Conservation (phyloP, 2,888 invertebrate species). For the Uloborus plumipes region DNA sequence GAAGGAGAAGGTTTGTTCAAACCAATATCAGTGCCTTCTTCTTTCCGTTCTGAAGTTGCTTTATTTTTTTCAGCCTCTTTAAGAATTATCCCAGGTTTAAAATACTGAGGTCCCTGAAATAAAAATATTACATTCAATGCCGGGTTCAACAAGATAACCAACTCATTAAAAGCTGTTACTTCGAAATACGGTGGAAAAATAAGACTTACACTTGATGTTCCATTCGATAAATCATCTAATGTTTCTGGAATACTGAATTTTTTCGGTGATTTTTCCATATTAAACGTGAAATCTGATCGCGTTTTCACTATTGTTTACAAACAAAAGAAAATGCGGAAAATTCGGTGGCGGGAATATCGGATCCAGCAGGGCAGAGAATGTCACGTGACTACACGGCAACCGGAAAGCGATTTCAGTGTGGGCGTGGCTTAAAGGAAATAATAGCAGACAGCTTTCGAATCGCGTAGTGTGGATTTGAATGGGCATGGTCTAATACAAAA, state of each 20-base stretch:
- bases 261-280: slow-evolving; percentile 18
- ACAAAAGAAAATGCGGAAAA: too few relatives aligned
- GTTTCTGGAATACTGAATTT: slow-evolving; percentile 36
- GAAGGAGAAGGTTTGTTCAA: background rate
- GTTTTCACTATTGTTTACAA: too few relatives aligned
- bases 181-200: background rate
- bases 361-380: too few relatives aligned
- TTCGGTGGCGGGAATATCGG: too few relatives aligned
- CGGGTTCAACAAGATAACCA: too few relatives aligned
- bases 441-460: too few relatives aligned
- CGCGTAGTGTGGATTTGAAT: too few relatives aligned
- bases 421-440: too few relatives aligned
- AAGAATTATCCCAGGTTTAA: slow-evolving; percentile 36
- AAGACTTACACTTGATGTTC: background rate
- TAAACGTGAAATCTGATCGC: background rate
- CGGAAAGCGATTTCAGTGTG: too few relatives aligned
- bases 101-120: slow-evolving; percentile 33
- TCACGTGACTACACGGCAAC: too few relatives aligned
- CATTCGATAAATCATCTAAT: slow-evolving; percentile 36
- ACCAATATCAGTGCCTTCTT: too few relatives aligned
- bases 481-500: too few relatives aligned
- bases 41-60: background rate
- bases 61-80: background rate
- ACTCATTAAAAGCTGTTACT: background rate
- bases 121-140: background rate